Evolutionary conservation across 2,888 invertebrate species (phyloP), one percentile per base, ranked within the genome.

Genomic region (Actias luna): DNA sequence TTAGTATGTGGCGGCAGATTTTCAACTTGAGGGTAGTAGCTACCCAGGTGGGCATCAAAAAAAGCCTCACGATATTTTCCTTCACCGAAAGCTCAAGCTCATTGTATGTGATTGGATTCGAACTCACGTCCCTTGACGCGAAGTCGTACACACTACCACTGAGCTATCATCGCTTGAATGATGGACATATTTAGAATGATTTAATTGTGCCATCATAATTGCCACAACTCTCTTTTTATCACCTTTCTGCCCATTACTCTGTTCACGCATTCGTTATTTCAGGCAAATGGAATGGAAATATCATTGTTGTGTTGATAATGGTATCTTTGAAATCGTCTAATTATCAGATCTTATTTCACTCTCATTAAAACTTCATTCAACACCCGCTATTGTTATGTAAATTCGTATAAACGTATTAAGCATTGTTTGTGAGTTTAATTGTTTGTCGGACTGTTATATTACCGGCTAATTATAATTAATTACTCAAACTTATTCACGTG

Each of bases 351-450:
- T 55, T 8, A 39, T 57, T 62, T 46, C n/a, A n/a, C n/a, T n/a
- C n/a, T 58, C 42, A 58, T 31, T 16, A 29, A n/a, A 58, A 42
- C 39, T 58, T 58, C 31, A 39, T 58, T 58, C 22, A 29, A 29
- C 33, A 18, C 27, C 35, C 33, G 57, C 31, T 42, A 62, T 62
- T 58, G 29, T 62, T 42, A 58, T 58, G 61, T 39, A 31, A n/a
- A 59, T 57, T 59, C 39, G 27, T 55, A 63, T 55, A 52, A 55
- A 63, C 59, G n/a, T n/a, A 63, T 55, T 52, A 55, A 52, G 59
- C 29, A 59, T 63, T 36, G 59, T 59, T 59, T 63, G 27, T 39
- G 39, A 39, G 12, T 57, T 27, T 59, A 60, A 63, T 59, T 27
- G 39, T 59, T 63, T 63, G 63, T 59, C 39, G 59, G 58, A 25